Conservation (phyloP, 2,797 vertebrate genomes). For the Florisuga fusca region DNA sequence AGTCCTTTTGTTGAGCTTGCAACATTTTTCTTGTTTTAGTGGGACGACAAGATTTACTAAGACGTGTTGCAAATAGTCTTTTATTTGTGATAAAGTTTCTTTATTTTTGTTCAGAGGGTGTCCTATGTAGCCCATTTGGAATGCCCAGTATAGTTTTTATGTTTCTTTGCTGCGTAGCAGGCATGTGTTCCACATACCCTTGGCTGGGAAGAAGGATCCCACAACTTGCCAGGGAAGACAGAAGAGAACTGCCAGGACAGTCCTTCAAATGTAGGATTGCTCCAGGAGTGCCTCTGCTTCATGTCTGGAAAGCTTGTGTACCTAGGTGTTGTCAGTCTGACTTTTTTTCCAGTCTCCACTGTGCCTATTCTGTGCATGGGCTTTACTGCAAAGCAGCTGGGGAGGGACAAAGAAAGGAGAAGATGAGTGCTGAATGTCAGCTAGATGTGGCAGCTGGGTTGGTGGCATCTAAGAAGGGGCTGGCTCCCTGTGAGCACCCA, state of each 20-base stretch:
- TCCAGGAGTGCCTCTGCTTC: not conserved
- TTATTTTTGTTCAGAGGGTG: not conserved
- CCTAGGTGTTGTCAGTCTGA: not conserved
- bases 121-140: not conserved
- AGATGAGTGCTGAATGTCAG: not conserved
- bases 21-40: not conserved
- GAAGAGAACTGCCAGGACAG: not conserved
- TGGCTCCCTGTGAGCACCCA: not conserved
- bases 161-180: not conserved
- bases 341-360: not conserved
- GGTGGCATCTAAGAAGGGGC: not conserved
- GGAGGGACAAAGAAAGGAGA: not conserved
- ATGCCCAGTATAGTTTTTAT: not conserved
- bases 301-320: not conserved
- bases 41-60: not conserved
- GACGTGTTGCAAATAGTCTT: not conserved
- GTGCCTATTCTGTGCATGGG: not conserved
- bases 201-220: not conserved
- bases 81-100: not conserved
- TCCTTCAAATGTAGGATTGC: not conserved
- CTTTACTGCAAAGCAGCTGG: not conserved
- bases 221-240: not conserved
- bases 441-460: not conserved
- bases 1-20: not conserved
- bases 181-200: fast-evolving